phyloP scores from a whole-genome alignment of 2,113 vertebrate species.

The Silurus glanis region DNA sequence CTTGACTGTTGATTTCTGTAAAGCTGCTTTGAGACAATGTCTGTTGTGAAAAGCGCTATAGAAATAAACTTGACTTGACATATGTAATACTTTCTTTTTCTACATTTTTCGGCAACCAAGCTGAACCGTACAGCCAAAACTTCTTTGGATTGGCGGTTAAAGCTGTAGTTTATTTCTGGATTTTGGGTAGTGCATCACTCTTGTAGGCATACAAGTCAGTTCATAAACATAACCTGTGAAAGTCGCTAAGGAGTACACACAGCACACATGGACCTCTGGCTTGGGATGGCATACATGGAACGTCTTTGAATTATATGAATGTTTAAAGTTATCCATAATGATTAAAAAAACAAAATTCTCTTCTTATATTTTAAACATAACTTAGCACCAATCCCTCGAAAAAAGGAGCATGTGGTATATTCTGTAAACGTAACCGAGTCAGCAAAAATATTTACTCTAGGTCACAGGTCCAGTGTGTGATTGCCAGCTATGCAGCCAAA shows the following conservation, averaged over 20 bases:
- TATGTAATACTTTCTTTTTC: no score
- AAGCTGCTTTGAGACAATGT: no score
- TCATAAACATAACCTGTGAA: neutral
- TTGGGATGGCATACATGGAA: neutral
- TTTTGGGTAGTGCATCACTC: neutral
- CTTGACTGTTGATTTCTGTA: no score
- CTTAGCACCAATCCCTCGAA: neutral
- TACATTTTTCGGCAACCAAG: no score
- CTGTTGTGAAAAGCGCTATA: no score
- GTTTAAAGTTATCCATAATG: neutral
- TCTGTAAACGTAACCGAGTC: neutral
- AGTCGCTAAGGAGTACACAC: neutral
- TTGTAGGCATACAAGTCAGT: neutral
- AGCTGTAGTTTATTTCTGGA: neutral
- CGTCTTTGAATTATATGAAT: neutral
- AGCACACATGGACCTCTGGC: neutral
- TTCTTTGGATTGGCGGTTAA: no score
- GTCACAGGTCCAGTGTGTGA: neutral
- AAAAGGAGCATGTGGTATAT: neutral
- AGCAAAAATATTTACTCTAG: neutral
- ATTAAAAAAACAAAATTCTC: neutral
- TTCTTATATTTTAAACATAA: neutral
- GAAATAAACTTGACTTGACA: no score
- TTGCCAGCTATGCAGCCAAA: neutral
- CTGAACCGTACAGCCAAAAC: no score